phyloP scores from a whole-genome alignment of 2,113 vertebrate species.

The Pterocles gutturalis region DNA sequence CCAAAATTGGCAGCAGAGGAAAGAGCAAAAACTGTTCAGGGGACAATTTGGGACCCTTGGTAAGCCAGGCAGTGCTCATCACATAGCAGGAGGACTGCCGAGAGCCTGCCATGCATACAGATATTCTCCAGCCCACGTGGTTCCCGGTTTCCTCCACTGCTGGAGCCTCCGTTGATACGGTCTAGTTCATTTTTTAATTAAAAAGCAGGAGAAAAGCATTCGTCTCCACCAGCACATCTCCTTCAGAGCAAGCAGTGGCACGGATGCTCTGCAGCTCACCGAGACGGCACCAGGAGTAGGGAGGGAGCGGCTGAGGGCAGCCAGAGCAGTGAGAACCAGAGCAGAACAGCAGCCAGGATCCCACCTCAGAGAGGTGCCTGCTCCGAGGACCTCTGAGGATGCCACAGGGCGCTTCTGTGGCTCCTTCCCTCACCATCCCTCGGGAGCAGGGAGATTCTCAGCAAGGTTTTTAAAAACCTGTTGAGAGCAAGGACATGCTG shows the following conservation, averaged over 20 bases:
- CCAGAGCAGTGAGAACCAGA: neutral
- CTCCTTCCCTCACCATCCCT: neutral
- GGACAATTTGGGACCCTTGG: neutral
- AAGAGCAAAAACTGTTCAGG: neutral
- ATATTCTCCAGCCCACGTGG: neutral
- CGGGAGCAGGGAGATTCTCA: rapidly evolving
- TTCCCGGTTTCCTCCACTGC: neutral
- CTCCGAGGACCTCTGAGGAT: neutral
- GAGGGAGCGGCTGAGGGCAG: neutral
- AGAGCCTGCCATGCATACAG: neutral
- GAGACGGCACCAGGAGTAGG: neutral
- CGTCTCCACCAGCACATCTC: neutral
- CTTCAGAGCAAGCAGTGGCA: neutral
- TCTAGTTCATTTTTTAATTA: neutral
- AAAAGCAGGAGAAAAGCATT: neutral
- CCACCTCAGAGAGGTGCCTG: rapidly evolving
- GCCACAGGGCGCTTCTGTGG: neutral
- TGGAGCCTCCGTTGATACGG: neutral
- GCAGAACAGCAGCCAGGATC: neutral
- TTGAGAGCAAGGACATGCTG: neutral
- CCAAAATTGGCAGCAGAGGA: neutral
- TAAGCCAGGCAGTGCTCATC: neutral
- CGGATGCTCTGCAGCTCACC: neutral
- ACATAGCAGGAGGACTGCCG: neutral
- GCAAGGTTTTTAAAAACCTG: neutral